Percentiles rank a stretch among this genome's conserved stretches.
phyloP scores from a whole-genome alignment of 2,797 vertebrate genomes.

The Epinephelus malabaricus region DNA sequence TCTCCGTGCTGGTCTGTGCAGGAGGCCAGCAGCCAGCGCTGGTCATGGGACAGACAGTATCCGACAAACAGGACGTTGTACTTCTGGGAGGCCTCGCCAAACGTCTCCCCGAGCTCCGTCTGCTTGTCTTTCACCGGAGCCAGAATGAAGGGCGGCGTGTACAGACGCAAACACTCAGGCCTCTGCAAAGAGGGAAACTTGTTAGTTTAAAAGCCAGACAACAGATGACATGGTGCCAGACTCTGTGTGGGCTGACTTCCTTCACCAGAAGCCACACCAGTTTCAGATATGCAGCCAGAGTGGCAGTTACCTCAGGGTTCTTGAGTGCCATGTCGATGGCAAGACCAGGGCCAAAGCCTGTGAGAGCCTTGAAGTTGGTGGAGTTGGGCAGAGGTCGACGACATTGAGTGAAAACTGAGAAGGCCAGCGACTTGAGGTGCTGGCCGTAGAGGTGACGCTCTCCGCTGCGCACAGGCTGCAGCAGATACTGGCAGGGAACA shows the following conservation, averaged over 20 bases:
- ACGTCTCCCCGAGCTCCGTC: slow-evolving; percentile 97
- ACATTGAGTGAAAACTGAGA: slow-evolving; percentile 98
- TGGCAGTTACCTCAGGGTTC: slow-evolving; percentile 91
- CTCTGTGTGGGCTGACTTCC: not conserved
- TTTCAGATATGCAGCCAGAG: not conserved
- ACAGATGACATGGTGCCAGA: not conserved
- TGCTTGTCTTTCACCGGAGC: slow-evolving; percentile 99
- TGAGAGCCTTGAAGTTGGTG: slow-evolving; percentile 98
- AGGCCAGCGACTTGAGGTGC: slow-evolving; percentile 98
- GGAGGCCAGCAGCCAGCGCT: slow-evolving; percentile 97
- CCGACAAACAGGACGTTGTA: slow-evolving; percentile 98
- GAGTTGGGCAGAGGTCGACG: slow-evolving; percentile 94
- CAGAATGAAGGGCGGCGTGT: slow-evolving; percentile 97
- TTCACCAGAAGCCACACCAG: not conserved
- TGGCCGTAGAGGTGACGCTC: slow-evolving; percentile 95
- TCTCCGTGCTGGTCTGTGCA: slow-evolving; percentile 98
- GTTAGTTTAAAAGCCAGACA: slow-evolving; percentile 20
- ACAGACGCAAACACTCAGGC: slow-evolving; percentile 95
- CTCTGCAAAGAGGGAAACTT: slow-evolving; percentile 81
- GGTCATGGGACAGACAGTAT: slow-evolving; percentile 98
- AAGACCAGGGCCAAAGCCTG: slow-evolving; percentile 97
- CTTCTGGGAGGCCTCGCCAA: slow-evolving; percentile 97
- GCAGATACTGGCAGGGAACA: slow-evolving; percentile 96
- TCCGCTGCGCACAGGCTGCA: slow-evolving; percentile 96
- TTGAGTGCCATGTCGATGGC: slow-evolving; percentile 97